Base-by-base conservation (phyloP, 2,113 vertebrate species). In the Lichenostomus cassidix region DNA sequence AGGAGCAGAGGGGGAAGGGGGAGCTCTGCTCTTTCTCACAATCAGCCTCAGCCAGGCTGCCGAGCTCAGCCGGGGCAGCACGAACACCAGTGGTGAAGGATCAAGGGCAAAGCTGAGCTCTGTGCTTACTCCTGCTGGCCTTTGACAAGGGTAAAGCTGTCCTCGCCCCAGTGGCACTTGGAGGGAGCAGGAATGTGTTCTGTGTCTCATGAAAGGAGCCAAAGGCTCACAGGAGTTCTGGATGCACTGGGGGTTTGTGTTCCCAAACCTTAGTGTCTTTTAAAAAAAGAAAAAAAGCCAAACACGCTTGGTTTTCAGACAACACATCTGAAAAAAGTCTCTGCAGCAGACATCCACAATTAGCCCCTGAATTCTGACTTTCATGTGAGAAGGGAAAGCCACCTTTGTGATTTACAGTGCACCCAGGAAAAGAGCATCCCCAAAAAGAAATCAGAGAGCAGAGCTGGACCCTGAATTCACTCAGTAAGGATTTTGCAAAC, bases 101-200 rank as follows among this genome's bases (percentile, higher is more conserved):
- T 22, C 28, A 7, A 49, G 49, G 37, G 49, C 39, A 44, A 29
- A 83, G 37, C 49, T 24, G 35, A 76, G 71, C 39, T 41, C 33
- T 1, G 18, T 23, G 49, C 53, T 56, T 24, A 1, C 12, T 41
- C 68, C 55, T 4, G 1, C 27, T 15, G n/a, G 42, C 23, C 1
- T 1, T 1, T 12, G 39, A 4, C 33, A 29, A 39, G 27, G 25
- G 6, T 21, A 21, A 52, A 47, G 28, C 65, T 73, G 33, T 9
- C 35, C 41, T 68, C 0, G 0, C 17, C 15, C 31, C 0, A 0
- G 35, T 2, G 52, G 39, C 20, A 8, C 22, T n/a, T 31, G 60
- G 10, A 62, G 35, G 23, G 19, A 71, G 70, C 44, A 44, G 69
- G 41, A 52, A 5, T 11, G 6, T 7, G 9, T 31, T 18, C 47